Conservation (phyloP, 2,797 vertebrate species). For the Clarias platycephalus region DNA sequence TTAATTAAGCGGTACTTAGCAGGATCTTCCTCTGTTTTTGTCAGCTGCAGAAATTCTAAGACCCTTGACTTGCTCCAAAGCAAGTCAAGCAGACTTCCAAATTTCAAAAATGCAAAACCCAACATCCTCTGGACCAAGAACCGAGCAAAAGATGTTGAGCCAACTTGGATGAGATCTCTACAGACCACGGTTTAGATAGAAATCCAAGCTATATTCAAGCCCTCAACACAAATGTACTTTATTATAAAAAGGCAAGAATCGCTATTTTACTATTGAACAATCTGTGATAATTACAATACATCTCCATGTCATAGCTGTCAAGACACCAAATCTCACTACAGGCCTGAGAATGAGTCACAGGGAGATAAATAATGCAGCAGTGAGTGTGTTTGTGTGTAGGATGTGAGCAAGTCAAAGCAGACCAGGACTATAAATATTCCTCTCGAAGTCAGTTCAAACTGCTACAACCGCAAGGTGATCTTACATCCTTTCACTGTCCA, state of each 20-base stretch:
- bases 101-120: too few relatives aligned
- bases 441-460: slow-evolving; percentile 63
- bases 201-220: slow-evolving; percentile 27
- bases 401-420: slow-evolving; percentile 60
- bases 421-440: slow-evolving; percentile 67
- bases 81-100: too few relatives aligned
- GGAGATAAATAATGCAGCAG: slow-evolving; percentile 78
- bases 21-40: too few relatives aligned
- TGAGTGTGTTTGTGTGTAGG: slow-evolving; percentile 40
- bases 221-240: slow-evolving; percentile 51
- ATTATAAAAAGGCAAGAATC: slow-evolving; percentile 59
- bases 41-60: too few relatives aligned
- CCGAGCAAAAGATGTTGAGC: too few relatives aligned
- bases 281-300: slow-evolving; percentile 75
- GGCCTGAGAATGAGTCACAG: slow-evolving; percentile 76
- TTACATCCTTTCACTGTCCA: slow-evolving; percentile 54
- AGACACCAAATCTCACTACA: slow-evolving; percentile 67
- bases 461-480: slow-evolving; percentile 57
- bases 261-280: slow-evolving; percentile 68
- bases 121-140: too few relatives aligned
- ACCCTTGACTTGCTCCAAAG: too few relatives aligned
- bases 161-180: slow-evolving; percentile 42
- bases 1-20: slow-evolving; percentile 54
- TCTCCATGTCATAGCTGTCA: slow-evolving; percentile 67
- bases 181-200: slow-evolving; percentile 26